Base-by-base conservation (phyloP, 1,140 invertebrate species). In the Nymphalis io region DNA sequence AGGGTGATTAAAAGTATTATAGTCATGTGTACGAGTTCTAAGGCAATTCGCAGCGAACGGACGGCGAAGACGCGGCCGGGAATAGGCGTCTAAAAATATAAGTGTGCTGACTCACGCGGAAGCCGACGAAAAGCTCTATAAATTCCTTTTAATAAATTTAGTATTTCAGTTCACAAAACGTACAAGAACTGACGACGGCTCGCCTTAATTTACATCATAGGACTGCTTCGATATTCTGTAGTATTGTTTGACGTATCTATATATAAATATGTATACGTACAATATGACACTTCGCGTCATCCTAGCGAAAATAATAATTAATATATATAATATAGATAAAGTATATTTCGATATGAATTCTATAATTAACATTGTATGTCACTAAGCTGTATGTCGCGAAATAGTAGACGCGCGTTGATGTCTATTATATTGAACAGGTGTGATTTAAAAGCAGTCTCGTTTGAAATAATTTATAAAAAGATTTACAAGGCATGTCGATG, bases 41-140 rank as follows among this genome's bases (percentile, higher is more conserved):
- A 66, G 51, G 73, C 51, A 61, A 68, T 70, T 64, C 55, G 51
- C 62, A 60, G 60, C 42, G 63, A 72, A 57, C 46, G 44, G 57
- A 65, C 67, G 48, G 75, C 64, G 76, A 71, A 75, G 74, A 73
- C 70, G 76, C 71, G 61, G 73, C 71, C 80, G 75, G 81, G 81
- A 88, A 86, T 88, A 88, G 80, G 40, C 75, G 66, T 74, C 84
- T 87, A 89, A 85, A 83, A 86, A 89, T 87, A 87, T 70, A 48
- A 69, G 59, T 68, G 60, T 67, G 69, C 79, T 87, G 84, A 89
- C 77, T 89, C 78, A 84, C 77, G 70, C 83, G 83, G 82, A 85
- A 85, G 82, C 83, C 79, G 77, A 80, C 74, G 80, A 84, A 85
- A 85, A 84, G 70, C 73, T 78, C 70, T 81, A 85, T 84, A 82